Evolutionary conservation across 35 echinoderm and acorn worm genomes (phyloP).

Genomic region (Lytechinus pictus): DNA sequence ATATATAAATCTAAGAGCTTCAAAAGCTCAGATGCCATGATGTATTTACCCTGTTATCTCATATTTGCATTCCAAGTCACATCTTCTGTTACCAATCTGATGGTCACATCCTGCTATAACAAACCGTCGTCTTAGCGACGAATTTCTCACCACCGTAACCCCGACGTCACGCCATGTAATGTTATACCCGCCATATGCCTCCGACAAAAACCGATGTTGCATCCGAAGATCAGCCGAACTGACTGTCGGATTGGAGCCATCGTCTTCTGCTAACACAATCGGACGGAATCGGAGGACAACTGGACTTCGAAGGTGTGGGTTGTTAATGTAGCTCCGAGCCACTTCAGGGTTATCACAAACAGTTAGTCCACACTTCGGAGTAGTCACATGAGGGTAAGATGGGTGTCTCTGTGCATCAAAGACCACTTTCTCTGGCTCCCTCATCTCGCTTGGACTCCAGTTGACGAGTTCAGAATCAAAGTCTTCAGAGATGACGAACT

Average conservation of each 20-base stretch:
- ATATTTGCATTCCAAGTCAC: conserved; percentile 72
- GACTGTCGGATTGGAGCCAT: conserved; percentile 75
- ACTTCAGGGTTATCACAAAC: conserved; percentile 85
- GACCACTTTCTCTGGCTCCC: conserved; percentile 42
- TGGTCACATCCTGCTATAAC: conserved; percentile 65
- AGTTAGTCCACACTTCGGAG: conserved; percentile 82
- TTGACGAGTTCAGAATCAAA: conserved; percentile 54
- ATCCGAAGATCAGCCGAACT: conserved; percentile 50
- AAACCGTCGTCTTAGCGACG: conserved; percentile 47
- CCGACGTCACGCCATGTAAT: conserved; percentile 66
- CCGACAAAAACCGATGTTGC: conserved; percentile 66
- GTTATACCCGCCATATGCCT: conserved; percentile 76
- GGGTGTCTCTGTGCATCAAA: conserved; percentile 55
- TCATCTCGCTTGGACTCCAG: conserved; percentile 65
- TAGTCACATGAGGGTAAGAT: conserved; percentile 35
- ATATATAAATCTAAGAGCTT: too few species aligned
- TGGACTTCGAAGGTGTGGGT: conserved; percentile 35
- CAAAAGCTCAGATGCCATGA: background rate
- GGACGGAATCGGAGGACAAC: conserved; percentile 73
- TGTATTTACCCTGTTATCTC: conserved; percentile 66
- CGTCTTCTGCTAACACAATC: conserved; percentile 79
- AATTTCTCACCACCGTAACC: conserved; percentile 59
- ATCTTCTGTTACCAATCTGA: conserved; percentile 71
- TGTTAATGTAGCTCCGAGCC: conserved; percentile 52
- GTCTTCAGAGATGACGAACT: conserved; percentile 54